These are phyloP conservation scores for Myoxocephalus aenaeus DNA, from an alignment of 2,797 vertebrate genomes.

Conservation along the genomic window DNA sequence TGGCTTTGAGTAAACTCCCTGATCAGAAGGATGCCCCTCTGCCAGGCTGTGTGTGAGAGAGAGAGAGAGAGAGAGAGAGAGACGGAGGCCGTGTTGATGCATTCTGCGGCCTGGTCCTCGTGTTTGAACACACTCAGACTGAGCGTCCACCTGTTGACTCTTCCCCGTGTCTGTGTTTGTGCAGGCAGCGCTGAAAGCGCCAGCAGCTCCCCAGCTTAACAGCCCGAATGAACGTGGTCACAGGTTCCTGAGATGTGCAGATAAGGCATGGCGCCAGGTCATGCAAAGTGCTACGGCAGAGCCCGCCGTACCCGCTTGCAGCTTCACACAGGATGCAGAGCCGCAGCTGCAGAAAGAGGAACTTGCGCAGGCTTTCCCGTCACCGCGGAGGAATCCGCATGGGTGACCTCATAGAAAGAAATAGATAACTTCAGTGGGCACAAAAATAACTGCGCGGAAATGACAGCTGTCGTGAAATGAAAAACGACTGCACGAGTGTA, in stretches of 20 bases:
- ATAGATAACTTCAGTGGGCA: constrained; percentile 21
- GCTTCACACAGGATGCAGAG: constrained; percentile 57
- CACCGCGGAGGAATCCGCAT: constrained; percentile 42
- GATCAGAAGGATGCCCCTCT: constrained; percentile 70
- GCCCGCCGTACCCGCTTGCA: constrained; percentile 39
- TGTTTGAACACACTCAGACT: constrained; percentile 71
- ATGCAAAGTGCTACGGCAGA: constrained; percentile 9
- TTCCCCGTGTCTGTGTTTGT: constrained; percentile 62
- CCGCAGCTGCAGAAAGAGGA: constrained; percentile 63
- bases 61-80: constrained; percentile 3
- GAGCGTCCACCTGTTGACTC: constrained; percentile 75
- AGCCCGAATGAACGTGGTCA: constrained; percentile 47
- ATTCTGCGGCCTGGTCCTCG: constrained; percentile 56
- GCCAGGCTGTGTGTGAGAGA: constrained; percentile 26
- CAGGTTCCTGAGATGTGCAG: constrained; percentile 61
- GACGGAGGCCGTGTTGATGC: constrained; percentile 55
- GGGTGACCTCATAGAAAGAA: constrained; percentile 55
- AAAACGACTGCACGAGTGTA: not conserved
- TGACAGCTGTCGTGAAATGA: not conserved
- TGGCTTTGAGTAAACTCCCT: constrained; percentile 71
- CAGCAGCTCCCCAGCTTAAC: constrained; percentile 25
- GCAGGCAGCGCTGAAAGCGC: constrained; percentile 57
- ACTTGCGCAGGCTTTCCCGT: constrained; percentile 49
- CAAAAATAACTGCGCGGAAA: constrained; percentile 21
- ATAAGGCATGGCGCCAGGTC: constrained; percentile 57